Base-by-base conservation (phyloP, 2,797 vertebrate species). In the Nasua narica region DNA sequence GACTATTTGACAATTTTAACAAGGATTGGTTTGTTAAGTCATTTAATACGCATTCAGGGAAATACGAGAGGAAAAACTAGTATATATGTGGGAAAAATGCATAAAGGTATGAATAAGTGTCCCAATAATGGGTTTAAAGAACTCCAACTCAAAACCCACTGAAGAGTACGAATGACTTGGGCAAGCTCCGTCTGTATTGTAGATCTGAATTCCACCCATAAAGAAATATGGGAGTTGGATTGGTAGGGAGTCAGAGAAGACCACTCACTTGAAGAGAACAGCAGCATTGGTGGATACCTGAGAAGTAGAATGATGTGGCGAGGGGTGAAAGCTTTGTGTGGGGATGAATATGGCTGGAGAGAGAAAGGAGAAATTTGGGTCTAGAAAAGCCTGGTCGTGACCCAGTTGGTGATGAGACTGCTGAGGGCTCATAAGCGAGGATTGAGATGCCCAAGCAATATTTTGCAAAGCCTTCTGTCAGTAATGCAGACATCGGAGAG, bases 31-130 rank as follows among this genome's bases (percentile, higher is more conserved):
- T 74, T 92, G 56, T 76, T 94, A 54, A 29, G 23, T 58, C 84
- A 14, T 48, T 86, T 78, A 79, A 74, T 60, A 79, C 18, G 10
- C 65, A 92, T 67, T 60, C 77, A 95, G 10, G 29, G 72, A 76
- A 92, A 96, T 46, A 90, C 50, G 32, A 78, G 29, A 54, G 52
- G 48, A 65, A 78, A 82, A 23, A 86, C 7, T 62, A 37, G 32
- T 72, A 29, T 37, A n/a, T 12, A 43, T 27, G 43, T n/a, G 60
- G 85, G 89, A 93, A 46, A 18, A 16, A 77, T 6, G 32, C 11
- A 79, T 35, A 91, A 81, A 79, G 13, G 25, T 78, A 16, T 25
- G 40, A 87, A 0, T 14, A 19, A 72, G 16, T 74, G 12, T 67
- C 40, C 40, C 32, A 48, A 32, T 83, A 82, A 78, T 85, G 3